Evolutionary conservation across 2,888 invertebrate genomes (phyloP).

Genomic region (Drosophila siamana): DNA sequence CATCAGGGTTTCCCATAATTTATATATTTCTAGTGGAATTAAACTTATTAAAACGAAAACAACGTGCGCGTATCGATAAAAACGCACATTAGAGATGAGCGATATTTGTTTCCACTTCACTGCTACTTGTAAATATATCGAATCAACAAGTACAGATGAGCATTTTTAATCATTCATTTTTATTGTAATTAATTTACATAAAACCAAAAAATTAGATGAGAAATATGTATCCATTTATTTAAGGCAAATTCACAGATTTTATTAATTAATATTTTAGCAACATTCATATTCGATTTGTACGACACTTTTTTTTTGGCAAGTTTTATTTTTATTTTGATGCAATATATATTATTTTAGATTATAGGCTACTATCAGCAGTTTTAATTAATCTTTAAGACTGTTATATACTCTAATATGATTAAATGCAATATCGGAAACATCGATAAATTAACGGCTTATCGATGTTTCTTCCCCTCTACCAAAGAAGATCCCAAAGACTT

Average conservation of each 20-base stretch:
- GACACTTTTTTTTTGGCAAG: no score
- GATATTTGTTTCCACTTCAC: not conserved
- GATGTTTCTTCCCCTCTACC: not conserved
- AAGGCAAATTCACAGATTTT: no score
- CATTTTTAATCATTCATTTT: not conserved
- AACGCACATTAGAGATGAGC: slow-evolving; percentile 32
- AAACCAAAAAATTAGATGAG: no score
- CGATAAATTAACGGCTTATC: not conserved
- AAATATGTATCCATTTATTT: no score
- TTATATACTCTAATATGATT: no score
- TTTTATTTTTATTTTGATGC: no score
- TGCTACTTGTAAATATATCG: slow-evolving; percentile 27
- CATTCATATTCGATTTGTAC: no score
- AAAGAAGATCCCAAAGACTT: slow-evolving; percentile 19
- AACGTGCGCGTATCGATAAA: slow-evolving; percentile 58
- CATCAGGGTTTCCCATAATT: slow-evolving; percentile 45
- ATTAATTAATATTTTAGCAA: no score
- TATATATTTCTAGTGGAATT: not conserved
- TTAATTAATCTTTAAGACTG: no score
- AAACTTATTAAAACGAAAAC: slow-evolving; percentile 14
- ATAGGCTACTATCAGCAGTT: no score
- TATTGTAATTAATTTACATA: no score
- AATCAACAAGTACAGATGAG: slow-evolving; percentile 22
- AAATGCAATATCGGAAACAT: not conserved
- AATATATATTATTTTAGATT: no score